These are phyloP conservation scores for Sycophaga agraensis DNA, from an alignment of 1,140 invertebrate genomes.

Conservation along the genomic window DNA sequence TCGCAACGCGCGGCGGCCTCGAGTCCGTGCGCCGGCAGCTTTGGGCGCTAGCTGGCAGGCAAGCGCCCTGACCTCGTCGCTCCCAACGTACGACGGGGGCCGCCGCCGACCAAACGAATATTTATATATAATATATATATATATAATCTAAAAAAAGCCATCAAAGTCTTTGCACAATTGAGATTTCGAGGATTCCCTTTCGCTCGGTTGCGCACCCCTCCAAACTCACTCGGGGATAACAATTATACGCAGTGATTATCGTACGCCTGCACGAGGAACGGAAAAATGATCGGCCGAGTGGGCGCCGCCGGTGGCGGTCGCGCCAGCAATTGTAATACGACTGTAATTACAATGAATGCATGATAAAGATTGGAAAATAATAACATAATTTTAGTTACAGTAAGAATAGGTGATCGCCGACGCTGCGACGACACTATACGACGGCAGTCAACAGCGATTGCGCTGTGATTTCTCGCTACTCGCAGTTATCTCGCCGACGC, in stretches of 20 bases:
- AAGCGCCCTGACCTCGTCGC: neutral
- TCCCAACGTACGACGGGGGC: too few relatives aligned
- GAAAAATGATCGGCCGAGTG: too few relatives aligned
- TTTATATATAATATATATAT: neutral
- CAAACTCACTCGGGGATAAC: neutral
- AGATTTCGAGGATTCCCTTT: neutral
- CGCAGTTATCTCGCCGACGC: neutral
- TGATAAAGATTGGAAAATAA: neutral
- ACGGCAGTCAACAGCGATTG: conserved; percentile 13
- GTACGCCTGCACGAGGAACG: conserved; percentile 2
- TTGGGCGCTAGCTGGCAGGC: neutral
- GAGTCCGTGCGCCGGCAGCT: neutral
- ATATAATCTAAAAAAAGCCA: neutral
- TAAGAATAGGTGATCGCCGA: neutral
- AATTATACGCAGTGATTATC: neutral
- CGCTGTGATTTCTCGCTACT: conserved; percentile 10
- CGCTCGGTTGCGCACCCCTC: neutral
- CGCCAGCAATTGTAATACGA: too few relatives aligned
- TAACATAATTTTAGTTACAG: conserved; percentile 5
- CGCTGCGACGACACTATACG: neutral
- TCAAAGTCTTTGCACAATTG: neutral
- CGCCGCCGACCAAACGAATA: too few relatives aligned
- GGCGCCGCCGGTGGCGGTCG: too few relatives aligned
- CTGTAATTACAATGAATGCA: too few relatives aligned
- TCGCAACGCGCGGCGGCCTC: conserved; percentile 1